These are phyloP conservation scores for Hippolais icterina DNA, from an alignment of 2,113 vertebrate species.

Conservation along the genomic window DNA sequence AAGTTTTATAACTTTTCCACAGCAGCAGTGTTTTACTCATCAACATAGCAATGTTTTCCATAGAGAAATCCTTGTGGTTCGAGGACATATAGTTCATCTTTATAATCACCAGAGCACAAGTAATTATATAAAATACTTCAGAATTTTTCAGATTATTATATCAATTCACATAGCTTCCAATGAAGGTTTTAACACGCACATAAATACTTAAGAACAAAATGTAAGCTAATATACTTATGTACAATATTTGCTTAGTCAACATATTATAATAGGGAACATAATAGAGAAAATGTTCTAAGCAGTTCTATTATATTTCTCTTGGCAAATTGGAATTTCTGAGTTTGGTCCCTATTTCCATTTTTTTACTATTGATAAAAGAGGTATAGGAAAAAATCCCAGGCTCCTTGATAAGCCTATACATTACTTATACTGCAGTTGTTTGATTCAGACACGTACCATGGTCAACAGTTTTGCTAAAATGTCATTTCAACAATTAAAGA, in stretches of 20 bases:
- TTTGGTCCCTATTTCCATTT: not conserved
- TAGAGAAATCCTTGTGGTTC: not conserved
- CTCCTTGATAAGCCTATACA: not conserved
- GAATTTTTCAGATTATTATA: not conserved
- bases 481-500: not conserved
- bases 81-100: not conserved
- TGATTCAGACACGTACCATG: not conserved
- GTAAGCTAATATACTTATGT: not conserved
- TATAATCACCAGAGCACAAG: not conserved
- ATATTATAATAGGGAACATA: not conserved
- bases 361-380: not conserved
- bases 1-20: not conserved
- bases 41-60: not conserved
- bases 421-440: not conserved
- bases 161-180: not conserved
- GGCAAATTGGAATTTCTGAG: not conserved
- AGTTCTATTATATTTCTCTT: not conserved
- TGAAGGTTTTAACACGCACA: not conserved
- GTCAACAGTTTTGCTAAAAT: not conserved
- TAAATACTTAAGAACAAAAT: not conserved
- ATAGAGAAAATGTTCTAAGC: not conserved
- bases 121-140: not conserved
- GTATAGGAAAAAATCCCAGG: not conserved
- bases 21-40: not conserved
- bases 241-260: accelerated